Percentiles rank a stretch among this genome's conserved stretches.
Evolutionary conservation across 2,797 vertebrate genomes (phyloP).

Genomic region (Apodemus agrarius): DNA sequence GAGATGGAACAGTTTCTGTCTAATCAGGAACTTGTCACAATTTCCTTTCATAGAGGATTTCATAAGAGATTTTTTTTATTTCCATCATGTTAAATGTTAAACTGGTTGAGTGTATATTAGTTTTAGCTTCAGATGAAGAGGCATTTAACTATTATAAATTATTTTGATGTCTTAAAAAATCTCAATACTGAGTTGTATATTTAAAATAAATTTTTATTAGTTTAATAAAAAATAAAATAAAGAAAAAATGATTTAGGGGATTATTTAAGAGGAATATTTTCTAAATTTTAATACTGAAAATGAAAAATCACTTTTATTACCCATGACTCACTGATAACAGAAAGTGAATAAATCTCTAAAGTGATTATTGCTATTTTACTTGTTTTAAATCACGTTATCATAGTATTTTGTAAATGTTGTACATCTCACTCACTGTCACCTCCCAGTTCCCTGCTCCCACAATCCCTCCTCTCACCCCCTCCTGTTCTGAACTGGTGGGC

Average conservation of each 20-base stretch:
- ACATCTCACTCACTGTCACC: not conserved
- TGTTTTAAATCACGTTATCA: constrained; percentile 1
- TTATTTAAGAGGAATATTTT: constrained; percentile 4
- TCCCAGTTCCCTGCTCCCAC: not conserved
- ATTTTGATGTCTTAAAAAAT: no score
- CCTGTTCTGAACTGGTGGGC: not conserved
- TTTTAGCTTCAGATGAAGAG: no score
- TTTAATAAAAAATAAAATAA: no score
- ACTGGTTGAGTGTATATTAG: no score
- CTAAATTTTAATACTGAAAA: constrained; percentile 3
- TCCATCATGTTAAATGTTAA: no score
- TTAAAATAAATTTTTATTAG: no score
- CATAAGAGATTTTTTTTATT: no score
- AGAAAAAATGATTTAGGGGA: not conserved
- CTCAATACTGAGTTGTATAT: no score
- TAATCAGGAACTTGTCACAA: no score
- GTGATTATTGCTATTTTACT: not conserved
- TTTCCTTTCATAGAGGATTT: no score
- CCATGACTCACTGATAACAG: not conserved
- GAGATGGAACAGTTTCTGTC: no score
- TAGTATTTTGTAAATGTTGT: not conserved
- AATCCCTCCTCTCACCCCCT: not conserved
- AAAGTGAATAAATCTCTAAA: not conserved
- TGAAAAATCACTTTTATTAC: not conserved
- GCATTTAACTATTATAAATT: no score